Base-by-base conservation (phyloP, 92 coral and sea anemone genomes). In the Parazoanthus atlanticus region DNA sequence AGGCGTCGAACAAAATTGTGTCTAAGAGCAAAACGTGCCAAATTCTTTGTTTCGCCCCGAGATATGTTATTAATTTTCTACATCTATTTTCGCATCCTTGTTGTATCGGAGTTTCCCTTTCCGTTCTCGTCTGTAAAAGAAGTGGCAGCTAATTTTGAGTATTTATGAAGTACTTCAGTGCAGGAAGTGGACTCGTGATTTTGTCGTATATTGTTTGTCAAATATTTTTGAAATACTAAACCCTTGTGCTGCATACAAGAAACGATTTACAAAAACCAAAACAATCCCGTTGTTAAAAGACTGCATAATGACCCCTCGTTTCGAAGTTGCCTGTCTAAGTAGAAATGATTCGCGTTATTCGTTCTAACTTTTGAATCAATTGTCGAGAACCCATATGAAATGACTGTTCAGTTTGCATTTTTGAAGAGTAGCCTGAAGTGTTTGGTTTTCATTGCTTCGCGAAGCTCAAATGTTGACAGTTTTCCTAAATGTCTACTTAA, bases 11-110 rank as follows among this genome's bases (percentile, higher is more conserved):
- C 76, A 72, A 72, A 72, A 29, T 72, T 30, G 17, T 2, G 76
- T 72, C 76, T 12, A 30, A 29, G 10, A 72, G 33, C 17, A 30
- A 80, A 80, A 15, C 71, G 71, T 80, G 84, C 29, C 70, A 80
- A 80, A 43, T 8, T 40, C 30, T 17, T n/a, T 33, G 49, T 29
- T 70, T 19, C 17, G 12, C 25, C 78, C 66, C 67, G 78, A 84
- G 78, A 70, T 71, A 9, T 49, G 64, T 31, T 69, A 83, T 69
- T 83, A 69, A 69, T 83, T 46, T 69, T 83, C 78, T 43, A 28
- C 65, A 43, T 84, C 87, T 43, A 69, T 46, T 84, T 84, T 43
- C 67, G 33, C 78, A 41, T 84, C 78, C 31, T 84, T 38, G 33
- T 70, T 67, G 36, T 19, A 70, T 67, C 29, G 87, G 15, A 41